A percentile compares a stretch with the other conserved stretches of the same genome.
Conservation (phyloP, 2,797 vertebrate genomes). For the Avahi laniger region DNA sequence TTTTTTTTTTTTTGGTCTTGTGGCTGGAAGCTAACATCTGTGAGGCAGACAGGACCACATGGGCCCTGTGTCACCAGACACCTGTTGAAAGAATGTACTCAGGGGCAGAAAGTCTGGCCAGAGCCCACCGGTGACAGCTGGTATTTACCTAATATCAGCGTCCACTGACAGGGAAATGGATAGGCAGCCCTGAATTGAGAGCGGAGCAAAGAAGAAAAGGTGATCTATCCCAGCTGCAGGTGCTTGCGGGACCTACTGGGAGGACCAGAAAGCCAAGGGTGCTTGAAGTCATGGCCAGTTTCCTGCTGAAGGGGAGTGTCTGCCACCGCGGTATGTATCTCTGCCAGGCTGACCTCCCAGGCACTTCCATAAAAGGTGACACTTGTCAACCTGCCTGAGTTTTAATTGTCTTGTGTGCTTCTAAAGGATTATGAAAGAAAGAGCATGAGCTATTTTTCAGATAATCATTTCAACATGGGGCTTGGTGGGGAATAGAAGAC, state of each 20-base stretch:
- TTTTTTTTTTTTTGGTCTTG: slow-evolving; percentile 36
- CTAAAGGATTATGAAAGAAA: slow-evolving; percentile 24
- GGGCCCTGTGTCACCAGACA: slow-evolving; percentile 55
- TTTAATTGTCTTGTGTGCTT: neutral
- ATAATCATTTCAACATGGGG: slow-evolving; percentile 29
- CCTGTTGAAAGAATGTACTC: slow-evolving; percentile 52
- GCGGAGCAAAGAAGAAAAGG: neutral
- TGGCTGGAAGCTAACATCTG: slow-evolving; percentile 64
- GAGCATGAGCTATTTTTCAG: neutral
- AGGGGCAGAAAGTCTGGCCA: neutral
- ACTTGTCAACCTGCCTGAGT: neutral
- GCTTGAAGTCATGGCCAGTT: neutral
- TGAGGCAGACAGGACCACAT: slow-evolving; percentile 21
- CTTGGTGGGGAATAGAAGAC: neutral
- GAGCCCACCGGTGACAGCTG: slow-evolving; percentile 26
- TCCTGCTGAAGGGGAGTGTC: neutral
- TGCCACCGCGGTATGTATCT: fast-evolving
- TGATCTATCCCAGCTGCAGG: neutral
- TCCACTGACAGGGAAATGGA: neutral
- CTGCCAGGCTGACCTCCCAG: neutral
- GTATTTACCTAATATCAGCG: neutral
- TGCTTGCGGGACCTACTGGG: neutral
- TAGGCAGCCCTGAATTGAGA: neutral
- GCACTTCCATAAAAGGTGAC: neutral
- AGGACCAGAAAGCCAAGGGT: neutral